Conservation (phyloP, 2,888 invertebrate species). For the Lottia gigantea region DNA sequence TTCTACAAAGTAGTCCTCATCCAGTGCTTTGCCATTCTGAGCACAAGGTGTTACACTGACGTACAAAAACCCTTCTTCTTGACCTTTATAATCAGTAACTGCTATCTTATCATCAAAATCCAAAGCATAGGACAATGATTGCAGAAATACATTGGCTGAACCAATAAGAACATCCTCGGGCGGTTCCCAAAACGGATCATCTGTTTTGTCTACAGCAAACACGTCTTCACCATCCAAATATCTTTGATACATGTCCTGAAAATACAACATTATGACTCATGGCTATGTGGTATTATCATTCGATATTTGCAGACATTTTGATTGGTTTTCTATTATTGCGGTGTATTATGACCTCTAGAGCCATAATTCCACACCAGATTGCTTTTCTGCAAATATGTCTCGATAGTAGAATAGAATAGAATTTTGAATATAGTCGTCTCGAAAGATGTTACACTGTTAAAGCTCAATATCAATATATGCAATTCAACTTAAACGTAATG, state of each 20-base stretch:
- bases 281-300: too few species aligned
- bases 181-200: conserved; percentile 69
- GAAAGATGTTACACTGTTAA: too few species aligned
- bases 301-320: too few species aligned
- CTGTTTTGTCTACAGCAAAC: conserved; percentile 54
- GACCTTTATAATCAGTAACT: conserved; percentile 68
- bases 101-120: conserved; percentile 67
- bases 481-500: too few species aligned
- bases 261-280: neutral
- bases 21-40: conserved; percentile 57
- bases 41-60: conserved; percentile 65
- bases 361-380: too few species aligned
- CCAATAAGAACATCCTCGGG: conserved; percentile 66
- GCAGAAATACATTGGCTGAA: conserved; percentile 66
- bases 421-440: too few species aligned
- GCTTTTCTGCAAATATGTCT: too few species aligned
- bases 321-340: too few species aligned
- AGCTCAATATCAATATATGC: too few species aligned
- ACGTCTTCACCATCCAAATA: conserved; percentile 66
- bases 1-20: conserved; percentile 66
- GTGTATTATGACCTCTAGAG: too few species aligned
- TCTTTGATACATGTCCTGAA: conserved; percentile 66
- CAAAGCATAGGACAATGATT: conserved; percentile 65
- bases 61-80: conserved; percentile 62
- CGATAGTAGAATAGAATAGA: too few species aligned